Percentiles rank a stretch among this genome's conserved stretches.
These are phyloP conservation scores for Brenthis hecate DNA, from an alignment of 2,888 invertebrate species.

Conservation along the genomic window DNA sequence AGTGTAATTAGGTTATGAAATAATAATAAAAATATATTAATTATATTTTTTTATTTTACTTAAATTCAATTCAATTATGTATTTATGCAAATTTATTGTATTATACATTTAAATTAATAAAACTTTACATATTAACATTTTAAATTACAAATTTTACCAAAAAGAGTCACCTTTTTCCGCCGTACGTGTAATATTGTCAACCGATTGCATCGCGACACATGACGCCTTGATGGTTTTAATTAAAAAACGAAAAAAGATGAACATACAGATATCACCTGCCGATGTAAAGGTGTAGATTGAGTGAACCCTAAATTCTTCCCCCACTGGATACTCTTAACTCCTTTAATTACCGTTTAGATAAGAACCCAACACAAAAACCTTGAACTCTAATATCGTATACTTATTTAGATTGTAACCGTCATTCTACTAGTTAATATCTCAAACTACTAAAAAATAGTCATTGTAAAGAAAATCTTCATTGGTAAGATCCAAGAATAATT, in stretches of 20 bases:
- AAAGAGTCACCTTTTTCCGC: slow-evolving; percentile 28
- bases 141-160: neutral
- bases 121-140: no score
- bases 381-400: slow-evolving; percentile 16
- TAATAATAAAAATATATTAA: no score
- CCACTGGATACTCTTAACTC: slow-evolving; percentile 41
- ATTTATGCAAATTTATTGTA: no score
- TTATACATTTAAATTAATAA: no score
- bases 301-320: slow-evolving; percentile 65
- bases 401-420: slow-evolving; percentile 45
- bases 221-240: slow-evolving; percentile 63
- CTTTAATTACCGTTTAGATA: slow-evolving; percentile 52
- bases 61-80: no score
- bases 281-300: slow-evolving; percentile 75
- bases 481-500: no score
- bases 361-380: slow-evolving; percentile 3
- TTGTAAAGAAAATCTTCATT: no score
- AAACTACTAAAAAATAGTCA: neutral
- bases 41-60: no score
- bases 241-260: slow-evolving; percentile 63
- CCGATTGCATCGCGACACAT: slow-evolving; percentile 69
- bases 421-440: neutral
- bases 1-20: no score
- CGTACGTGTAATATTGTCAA: slow-evolving; percentile 40
- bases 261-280: slow-evolving; percentile 70